Evolutionary conservation across 2,888 invertebrate genomes (phyloP).

Genomic region (Timema podura): DNA sequence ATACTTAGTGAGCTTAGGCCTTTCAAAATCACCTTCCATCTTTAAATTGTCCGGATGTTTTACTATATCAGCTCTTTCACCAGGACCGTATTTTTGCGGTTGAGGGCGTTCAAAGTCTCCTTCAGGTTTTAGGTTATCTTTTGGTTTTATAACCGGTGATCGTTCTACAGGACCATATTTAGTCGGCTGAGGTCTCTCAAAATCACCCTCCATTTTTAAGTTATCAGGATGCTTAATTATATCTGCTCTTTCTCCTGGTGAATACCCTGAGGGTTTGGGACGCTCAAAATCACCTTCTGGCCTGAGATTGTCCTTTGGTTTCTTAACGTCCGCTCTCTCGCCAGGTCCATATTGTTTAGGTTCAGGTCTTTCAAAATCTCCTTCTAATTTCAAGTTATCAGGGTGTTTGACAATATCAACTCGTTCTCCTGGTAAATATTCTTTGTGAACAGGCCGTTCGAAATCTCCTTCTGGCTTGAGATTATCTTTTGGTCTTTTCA

Average conservation of each 20-base stretch:
- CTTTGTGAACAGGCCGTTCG: conserved; percentile 36
- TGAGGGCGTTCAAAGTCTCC: conserved; percentile 46
- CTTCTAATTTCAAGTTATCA: conserved; percentile 42
- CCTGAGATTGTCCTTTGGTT: conserved; percentile 47
- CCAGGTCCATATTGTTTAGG: conserved; percentile 38
- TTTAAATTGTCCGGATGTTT: conserved; percentile 58
- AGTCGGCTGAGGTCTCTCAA: conserved; percentile 37
- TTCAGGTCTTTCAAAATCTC: conserved; percentile 38
- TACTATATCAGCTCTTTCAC: conserved; percentile 58
- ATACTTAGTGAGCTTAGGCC: conserved; percentile 38
- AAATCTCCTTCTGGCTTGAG: conserved; percentile 50
- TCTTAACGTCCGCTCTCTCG: conserved; percentile 41
- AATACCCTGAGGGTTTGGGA: conserved; percentile 42
- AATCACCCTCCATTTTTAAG: conserved; percentile 39
- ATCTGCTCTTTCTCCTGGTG: conserved; percentile 44
- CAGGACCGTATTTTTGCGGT: conserved; percentile 47
- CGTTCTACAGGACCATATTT: conserved; percentile 39
- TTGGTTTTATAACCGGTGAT: conserved; percentile 31
- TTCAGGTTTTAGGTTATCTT: conserved; percentile 46
- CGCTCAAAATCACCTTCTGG: conserved; percentile 56
- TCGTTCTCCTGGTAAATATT: conserved; percentile 32
- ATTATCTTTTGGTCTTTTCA: conserved; percentile 49
- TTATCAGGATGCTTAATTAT: conserved; percentile 46
- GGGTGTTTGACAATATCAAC: conserved; percentile 32
- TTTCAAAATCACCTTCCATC: conserved; percentile 39